Evolutionary conservation across 2,797 vertebrate genomes (phyloP).

Genomic region (Ficedula albicollis): DNA sequence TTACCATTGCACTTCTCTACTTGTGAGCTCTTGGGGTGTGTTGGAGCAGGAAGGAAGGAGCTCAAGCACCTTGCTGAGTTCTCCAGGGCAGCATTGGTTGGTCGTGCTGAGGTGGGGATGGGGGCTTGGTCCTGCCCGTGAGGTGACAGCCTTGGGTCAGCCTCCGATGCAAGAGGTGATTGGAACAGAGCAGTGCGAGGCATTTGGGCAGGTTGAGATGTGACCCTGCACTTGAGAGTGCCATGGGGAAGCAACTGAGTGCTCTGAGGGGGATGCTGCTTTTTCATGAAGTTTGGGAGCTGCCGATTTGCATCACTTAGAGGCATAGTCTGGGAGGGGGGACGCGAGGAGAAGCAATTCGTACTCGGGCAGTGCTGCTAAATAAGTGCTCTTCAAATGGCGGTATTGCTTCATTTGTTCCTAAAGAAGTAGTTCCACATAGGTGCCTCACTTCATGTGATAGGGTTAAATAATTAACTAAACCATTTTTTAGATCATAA

Average conservation of each 20-base stretch:
- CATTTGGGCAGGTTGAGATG: not conserved
- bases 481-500: not conserved
- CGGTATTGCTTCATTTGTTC: not conserved
- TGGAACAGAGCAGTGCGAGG: not conserved
- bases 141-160: not conserved
- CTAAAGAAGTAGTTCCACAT: not conserved
- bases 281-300: not conserved
- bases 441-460: not conserved
- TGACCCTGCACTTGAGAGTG: not conserved
- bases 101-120: not conserved
- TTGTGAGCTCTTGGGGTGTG: not conserved
- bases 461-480: not conserved
- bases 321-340: not conserved
- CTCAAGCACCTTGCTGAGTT: not conserved
- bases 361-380: not conserved
- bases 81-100: rapidly evolving
- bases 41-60: not conserved
- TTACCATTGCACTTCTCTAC: slow-evolving; percentile 33
- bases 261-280: not conserved
- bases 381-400: not conserved
- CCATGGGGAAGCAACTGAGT: not conserved
- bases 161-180: rapidly evolving
- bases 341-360: not conserved
- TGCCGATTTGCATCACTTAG: rapidly evolving
- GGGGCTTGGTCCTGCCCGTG: not conserved